phyloP scores from a whole-genome alignment of 1,140 invertebrate genomes.

The Trichogramma pretiosum region DNA sequence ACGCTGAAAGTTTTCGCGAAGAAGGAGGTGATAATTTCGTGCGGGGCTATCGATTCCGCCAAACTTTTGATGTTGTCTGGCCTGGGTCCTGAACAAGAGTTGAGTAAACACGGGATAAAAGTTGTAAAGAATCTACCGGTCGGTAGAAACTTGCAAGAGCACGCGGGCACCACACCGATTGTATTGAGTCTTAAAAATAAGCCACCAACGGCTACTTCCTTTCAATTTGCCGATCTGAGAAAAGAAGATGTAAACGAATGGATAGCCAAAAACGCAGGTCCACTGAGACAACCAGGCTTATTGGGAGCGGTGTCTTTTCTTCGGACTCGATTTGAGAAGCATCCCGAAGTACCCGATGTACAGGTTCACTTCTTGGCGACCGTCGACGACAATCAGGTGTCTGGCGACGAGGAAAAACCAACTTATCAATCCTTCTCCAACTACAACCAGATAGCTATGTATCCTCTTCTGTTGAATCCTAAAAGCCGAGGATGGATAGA shows the following conservation, averaged over 20 bases:
- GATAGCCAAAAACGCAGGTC: not conserved
- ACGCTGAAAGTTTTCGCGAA: constrained; percentile 5
- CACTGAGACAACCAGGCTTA: not conserved
- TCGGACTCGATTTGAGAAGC: not conserved
- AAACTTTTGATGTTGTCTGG: constrained; percentile 65
- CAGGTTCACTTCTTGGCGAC: constrained; percentile 16
- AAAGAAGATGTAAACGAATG: not conserved
- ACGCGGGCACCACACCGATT: constrained; percentile 19
- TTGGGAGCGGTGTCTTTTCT: not conserved
- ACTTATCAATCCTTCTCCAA: not conserved
- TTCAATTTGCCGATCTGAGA: not conserved
- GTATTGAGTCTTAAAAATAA: not conserved
- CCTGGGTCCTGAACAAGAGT: constrained; percentile 50
- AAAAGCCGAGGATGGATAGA: constrained; percentile 63
- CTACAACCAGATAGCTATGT: not conserved
- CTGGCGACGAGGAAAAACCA: not conserved
- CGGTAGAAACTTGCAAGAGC: constrained; percentile 51
- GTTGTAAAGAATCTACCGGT: constrained; percentile 47
- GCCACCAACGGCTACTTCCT: not conserved
- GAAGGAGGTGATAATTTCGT: constrained; percentile 59
- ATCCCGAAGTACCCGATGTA: not conserved
- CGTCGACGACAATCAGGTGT: not conserved
- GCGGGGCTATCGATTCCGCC: constrained; percentile 62
- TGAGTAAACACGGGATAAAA: constrained; percentile 38
- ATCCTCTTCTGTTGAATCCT: constrained; percentile 59